Evolutionary conservation across 2,797 vertebrate species (phyloP), one percentile per base, ranked within the genome.

Genomic region (Knipowitschia caucasica): DNA sequence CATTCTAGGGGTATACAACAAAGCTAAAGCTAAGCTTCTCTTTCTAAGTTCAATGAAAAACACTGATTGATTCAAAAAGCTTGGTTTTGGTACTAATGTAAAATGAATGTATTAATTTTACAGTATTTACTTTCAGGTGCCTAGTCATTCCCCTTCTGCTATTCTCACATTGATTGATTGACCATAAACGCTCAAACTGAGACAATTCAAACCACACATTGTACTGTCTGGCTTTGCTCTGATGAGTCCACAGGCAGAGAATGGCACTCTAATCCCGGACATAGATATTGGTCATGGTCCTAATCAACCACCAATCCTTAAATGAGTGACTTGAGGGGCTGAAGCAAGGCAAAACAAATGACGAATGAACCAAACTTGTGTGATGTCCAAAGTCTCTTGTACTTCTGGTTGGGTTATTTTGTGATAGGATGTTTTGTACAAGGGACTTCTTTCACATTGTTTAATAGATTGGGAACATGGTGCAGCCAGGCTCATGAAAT

Each of bases 201-300:
- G 64, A 44, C 59, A 71, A 54, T 31, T 36, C 45, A 33, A 67
- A 58, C 60, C 50, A 46, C 58, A 71, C 43, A n/a, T 42, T 73
- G 53, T 52, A 67, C 30, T 49, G 49, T 65, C 69, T 80, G 69
- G 51, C 12, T 56, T 69, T 60, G 59, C 63, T 82, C 58, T 45
- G 38, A 59, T 21, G 57, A 63, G 77, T 78, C 71, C 73, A 62
- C 67, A 69, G 75, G 73, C 77, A 49, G 43, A 70, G 67, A 63
- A 78, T 75, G 71, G 54, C 8, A 15, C 50, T 26, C 26, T 77
- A 58, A 73, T 84, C 70, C 70, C 50, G 66, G 69, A 84, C 71
- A 56, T 62, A 59, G 67, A 69, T 54, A 52, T 57, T 35, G 35
- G 70, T 71, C 70, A 73, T 51, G 73, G 66, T 81, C 57, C 67